Evolutionary conservation across 2,888 invertebrate species (phyloP), one percentile per base, ranked within the genome.

Genomic region (Pyrocoelia pectoralis): DNA sequence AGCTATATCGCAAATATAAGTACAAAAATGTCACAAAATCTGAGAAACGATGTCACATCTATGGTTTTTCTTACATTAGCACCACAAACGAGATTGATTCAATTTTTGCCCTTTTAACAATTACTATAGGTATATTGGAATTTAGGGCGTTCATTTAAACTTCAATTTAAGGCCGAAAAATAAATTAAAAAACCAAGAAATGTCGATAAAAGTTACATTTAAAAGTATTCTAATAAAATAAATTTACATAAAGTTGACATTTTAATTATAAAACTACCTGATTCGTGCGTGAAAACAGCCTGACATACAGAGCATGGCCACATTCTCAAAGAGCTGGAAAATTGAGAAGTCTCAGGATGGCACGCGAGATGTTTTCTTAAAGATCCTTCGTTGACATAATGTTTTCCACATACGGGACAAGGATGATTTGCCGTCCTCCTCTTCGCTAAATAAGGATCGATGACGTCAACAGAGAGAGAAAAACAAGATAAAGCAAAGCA

Each of bases 251-350:
- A 49, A 50, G 28, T 24, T 60, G 63, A 50, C 46, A 43, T 14
- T 77, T 78, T 59, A 59, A 64, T 56, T 50, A 51, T 87, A 52
- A 61, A 61, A 61, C 84, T 85, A 96, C 95, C 95, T 83, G 93
- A 91, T 85, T 96, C 96, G 81, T 95, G 94, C 51, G 95, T 95
- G 82, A 96, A 96, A 71, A 96, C 95, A 60, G 95, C 95, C 83
- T 95, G 95, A 80, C 96, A 96, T 68, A 95, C 95, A 70, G 94
- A 94, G 83, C 96, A 96, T 59, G 95, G 95, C 95, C 95, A 96
- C 95, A 95, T 96, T 80, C 95, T 87, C 70, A 96, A 86, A 73
- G 93, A 92, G 79, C 91, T 91, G 73, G 93, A 91, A 68, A 73
- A 71, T 64, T 71, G 71, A 72, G 90, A 88, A 56, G 94, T 93